Conservation (phyloP, 2,888 invertebrate species). For the Seira ritae region DNA sequence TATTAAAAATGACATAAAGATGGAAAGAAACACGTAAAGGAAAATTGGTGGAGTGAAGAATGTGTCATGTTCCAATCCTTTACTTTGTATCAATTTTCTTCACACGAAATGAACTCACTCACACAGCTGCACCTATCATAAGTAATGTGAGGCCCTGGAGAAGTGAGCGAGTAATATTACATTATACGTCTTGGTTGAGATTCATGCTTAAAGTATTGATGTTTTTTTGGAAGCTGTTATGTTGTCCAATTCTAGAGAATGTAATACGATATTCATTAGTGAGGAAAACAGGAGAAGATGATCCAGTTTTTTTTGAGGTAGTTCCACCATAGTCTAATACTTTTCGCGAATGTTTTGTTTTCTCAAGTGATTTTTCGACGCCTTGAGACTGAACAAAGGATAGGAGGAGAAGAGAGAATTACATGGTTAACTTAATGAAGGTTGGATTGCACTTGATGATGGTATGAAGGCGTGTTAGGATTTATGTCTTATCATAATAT, state of each 20-base stretch:
- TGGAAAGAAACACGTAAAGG: too few relatives aligned
- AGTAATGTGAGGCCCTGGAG: too few relatives aligned
- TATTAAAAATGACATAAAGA: too few relatives aligned
- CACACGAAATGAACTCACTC: too few relatives aligned
- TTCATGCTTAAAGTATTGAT: neutral
- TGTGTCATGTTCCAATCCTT: neutral
- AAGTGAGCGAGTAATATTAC: too few relatives aligned
- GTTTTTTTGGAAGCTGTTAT: too few relatives aligned
- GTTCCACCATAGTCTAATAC: too few relatives aligned
- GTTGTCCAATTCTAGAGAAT: neutral
- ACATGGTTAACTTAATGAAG: neutral
- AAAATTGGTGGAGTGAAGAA: neutral
- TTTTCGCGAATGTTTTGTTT: too few relatives aligned
- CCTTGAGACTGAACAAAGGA: neutral
- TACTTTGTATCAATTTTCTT: too few relatives aligned
- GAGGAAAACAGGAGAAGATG: neutral
- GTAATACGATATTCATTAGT: conserved; percentile 2
- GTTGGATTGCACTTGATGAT: neutral
- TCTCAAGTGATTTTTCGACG: neutral
- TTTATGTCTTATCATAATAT: neutral
- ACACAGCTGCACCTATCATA: too few relatives aligned
- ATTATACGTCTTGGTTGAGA: neutral
- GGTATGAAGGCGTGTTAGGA: neutral
- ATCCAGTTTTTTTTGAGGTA: neutral
- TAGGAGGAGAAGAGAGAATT: neutral